Conservation (phyloP, 2,888 invertebrate species). For the Rhimphoctona megacephalus region DNA sequence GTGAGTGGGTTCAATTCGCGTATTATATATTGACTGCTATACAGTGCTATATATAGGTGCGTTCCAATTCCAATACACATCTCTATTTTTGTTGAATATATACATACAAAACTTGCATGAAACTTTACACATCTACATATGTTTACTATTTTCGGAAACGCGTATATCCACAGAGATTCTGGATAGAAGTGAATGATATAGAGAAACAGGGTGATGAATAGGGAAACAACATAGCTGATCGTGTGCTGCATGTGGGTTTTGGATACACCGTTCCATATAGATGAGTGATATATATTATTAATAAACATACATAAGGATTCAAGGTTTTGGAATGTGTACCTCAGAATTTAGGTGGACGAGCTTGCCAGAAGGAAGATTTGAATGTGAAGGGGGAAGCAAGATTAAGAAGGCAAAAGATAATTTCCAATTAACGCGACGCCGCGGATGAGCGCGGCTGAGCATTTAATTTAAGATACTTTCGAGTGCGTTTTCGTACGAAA, state of each 20-base stretch:
- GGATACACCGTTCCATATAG: conserved; percentile 37
- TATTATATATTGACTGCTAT: conserved; percentile 46
- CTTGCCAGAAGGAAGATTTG: conserved; percentile 63
- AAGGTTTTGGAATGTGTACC: conserved; percentile 32
- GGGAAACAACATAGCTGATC: conserved; percentile 8
- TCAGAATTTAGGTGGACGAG: conserved; percentile 64
- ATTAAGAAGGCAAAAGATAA: conserved; percentile 56
- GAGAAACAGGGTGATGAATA: background rate
- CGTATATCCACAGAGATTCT: conserved; percentile 7
- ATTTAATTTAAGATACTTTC: conserved; percentile 65
- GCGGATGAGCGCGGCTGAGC: conserved; percentile 58
- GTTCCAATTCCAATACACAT: conserved; percentile 41
- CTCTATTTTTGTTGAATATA: conserved; percentile 37
- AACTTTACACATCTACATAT: conserved; percentile 9
- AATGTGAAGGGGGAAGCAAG: background rate
- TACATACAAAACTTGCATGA: conserved; percentile 13
- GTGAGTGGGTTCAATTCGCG: conserved; percentile 44
- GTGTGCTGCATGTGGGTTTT: conserved; percentile 30
- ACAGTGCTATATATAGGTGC: no score
- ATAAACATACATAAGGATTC: conserved; percentile 19
- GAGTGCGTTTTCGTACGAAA: conserved; percentile 56
- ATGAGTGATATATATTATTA: conserved; percentile 2
- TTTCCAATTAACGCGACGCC: conserved; percentile 65
- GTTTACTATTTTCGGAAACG: conserved; percentile 25
- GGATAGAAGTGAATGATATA: background rate